Conservation (phyloP, 2,113 vertebrate genomes). For the Hippolais icterina region DNA sequence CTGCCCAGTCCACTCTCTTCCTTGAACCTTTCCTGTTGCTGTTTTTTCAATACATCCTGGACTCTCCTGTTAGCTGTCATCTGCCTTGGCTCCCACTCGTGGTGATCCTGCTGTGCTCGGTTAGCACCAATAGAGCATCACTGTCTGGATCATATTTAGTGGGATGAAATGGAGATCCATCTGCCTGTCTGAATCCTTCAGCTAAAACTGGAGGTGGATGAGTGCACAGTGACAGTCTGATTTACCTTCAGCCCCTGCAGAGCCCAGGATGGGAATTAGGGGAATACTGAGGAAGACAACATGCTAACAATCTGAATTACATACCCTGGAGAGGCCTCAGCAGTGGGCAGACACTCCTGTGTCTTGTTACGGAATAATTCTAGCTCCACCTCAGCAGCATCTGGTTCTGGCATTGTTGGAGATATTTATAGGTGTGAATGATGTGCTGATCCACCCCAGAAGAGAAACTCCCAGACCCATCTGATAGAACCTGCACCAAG, state of each 20-base stretch:
- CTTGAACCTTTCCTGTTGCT: neutral
- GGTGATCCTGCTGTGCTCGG: neutral
- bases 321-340: neutral
- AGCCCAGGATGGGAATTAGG: neutral
- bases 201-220: neutral
- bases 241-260: conserved; percentile 13
- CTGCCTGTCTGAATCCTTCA: neutral
- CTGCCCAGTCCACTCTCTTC: neutral
- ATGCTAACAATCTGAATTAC: neutral
- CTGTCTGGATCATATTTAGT: conserved; percentile 2
- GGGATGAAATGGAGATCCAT: neutral
- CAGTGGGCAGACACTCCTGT: neutral
- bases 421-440: neutral
- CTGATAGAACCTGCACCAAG: neutral
- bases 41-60: neutral
- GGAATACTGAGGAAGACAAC: neutral
- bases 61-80: neutral
- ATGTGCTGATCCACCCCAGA: neutral
- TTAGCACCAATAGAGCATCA: neutral
- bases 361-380: neutral
- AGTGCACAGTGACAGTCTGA: neutral
- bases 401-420: neutral
- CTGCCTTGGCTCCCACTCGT: neutral
- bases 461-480: neutral
- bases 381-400: neutral